Evolutionary conservation across 2,113 vertebrate species (phyloP), one percentile per base, ranked within the genome.

Genomic region (Pseudorhombus dupliciocellatus): DNA sequence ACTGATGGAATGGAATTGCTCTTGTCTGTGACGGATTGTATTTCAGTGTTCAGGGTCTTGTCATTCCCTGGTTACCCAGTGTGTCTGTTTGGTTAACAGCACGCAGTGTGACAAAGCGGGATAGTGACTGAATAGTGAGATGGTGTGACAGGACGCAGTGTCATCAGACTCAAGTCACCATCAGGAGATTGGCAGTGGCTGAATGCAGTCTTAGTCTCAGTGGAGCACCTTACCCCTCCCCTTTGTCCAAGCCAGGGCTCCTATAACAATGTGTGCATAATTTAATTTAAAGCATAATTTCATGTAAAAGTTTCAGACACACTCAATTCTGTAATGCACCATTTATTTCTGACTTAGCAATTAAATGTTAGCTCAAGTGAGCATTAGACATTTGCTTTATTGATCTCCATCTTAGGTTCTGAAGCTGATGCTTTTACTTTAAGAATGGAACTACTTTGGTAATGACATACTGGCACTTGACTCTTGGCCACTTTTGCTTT

Each of bases 341-440:
- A 69, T 85, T 82, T 85, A 64, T 78, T 81, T 73, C 73, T 77
- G 75, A 70, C 64, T 14, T 37, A 68, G 64, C 75, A 71, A 40
- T 84, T 77, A 60, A 24, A 58, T 84, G 54, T 80, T 21, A 25
- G 83, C 83, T 84, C 60, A 44, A 66, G 69, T 58, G 72, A 85
- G 73, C 55, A 72, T 28, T n/a, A 77, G 59, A 73, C 85, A 85
- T 87, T 89, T 86, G 67, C 68, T 34, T 79, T 85, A 91, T 91
- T 79, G 87, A 89, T 90, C 71, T 30, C 55, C 42, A 24, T 56
- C 62, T 64, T 53, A 31, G 40, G 28, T 73, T 83, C 54, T 56
- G 56, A 66, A 60, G 66, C 60, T 52, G 62, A 78, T 80, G 70
- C 63, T 67, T 84, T 86, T 65, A 75, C 66, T 68, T 81, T 26